Base-by-base conservation (phyloP, 2,113 vertebrate species). In the Tursiops truncatus region DNA sequence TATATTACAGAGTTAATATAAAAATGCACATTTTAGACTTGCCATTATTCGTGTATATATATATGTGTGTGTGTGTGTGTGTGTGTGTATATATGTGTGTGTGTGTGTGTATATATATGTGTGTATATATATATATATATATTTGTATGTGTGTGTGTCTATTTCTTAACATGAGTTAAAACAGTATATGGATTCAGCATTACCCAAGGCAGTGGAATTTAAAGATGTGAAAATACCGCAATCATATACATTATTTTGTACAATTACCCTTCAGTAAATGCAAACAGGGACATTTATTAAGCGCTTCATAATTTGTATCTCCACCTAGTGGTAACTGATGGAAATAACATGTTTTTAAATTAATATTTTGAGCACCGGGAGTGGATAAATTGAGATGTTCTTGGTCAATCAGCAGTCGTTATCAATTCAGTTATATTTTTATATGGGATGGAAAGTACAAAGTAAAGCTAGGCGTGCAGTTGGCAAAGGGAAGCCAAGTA, bases 261-360 rank as follows among this genome's bases (percentile, higher is more conserved):
- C 6, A 14, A 20, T 73, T 82, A 84, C 53, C 70, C 62, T 63
- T 89, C 17, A 88, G 41, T 63, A 73, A 91, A 56, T 26, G 20
- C 70, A 95, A 60, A 76, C 41, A 12, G 56, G 65, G 28, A 31
- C 56, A 70, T 94, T 95, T 83, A 96, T 89, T 82, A 36, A 83
- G 18, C 2, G 76, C 91, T 93, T 93, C 91, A 97, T 91, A 97
- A 86, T 97, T 92, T 92, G 65, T 91, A 91, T 63, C 44, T 96
- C 92, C 96, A 95, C 80, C 95, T 97, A 97, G 88, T 97, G 97
- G 95, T 88, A 74, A 88, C 23, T 83, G 60, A 74, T 10, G 31
- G 60, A 95, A 96, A 96, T 26, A 77, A 73, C 79, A 84, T 91
- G 8, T 83, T 92, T 90, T 90, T 47, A 62, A 95, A 20, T 31